These are phyloP conservation scores for Centropus unirufus DNA, from an alignment of 2,113 vertebrate species.

Conservation along the genomic window DNA sequence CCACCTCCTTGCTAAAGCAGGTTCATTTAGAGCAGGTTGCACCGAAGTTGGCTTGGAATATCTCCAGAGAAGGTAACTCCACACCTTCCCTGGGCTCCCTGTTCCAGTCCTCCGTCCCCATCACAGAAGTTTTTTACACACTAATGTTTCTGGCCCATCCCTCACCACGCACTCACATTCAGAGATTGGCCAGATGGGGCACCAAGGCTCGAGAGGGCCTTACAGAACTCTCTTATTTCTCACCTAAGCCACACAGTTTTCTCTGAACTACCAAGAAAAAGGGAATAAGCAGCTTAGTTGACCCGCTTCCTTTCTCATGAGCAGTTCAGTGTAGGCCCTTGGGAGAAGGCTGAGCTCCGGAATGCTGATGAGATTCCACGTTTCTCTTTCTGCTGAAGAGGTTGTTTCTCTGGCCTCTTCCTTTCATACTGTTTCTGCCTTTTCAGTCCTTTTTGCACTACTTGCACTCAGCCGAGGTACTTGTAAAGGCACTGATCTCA, in stretches of 20 bases:
- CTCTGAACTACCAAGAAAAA: neutral
- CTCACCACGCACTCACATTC: neutral
- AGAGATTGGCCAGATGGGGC: neutral
- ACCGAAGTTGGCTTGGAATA: no score
- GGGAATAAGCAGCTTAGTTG: neutral
- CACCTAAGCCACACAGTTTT: neutral
- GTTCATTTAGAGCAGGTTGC: no score
- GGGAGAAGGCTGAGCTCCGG: neutral
- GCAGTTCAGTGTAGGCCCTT: neutral
- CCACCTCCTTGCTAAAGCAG: no score
- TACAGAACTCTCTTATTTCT: neutral
- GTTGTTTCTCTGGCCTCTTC: neutral
- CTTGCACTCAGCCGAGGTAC: neutral
- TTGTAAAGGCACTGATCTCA: neutral
- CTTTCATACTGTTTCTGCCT: neutral
- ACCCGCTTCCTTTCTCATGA: neutral
- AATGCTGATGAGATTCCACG: neutral
- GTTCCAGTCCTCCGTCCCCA: no score
- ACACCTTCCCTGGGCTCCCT: no score
- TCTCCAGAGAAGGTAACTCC: no score
- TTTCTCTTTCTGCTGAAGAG: neutral
- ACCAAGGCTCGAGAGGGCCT: neutral
- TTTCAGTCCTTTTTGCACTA: neutral
- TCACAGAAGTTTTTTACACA: neutral
- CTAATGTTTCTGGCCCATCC: neutral